Evolutionary conservation across 2,888 invertebrate genomes (phyloP), one percentile per base, ranked within the genome.

Genomic region (Sarcophaga carnaria): DNA sequence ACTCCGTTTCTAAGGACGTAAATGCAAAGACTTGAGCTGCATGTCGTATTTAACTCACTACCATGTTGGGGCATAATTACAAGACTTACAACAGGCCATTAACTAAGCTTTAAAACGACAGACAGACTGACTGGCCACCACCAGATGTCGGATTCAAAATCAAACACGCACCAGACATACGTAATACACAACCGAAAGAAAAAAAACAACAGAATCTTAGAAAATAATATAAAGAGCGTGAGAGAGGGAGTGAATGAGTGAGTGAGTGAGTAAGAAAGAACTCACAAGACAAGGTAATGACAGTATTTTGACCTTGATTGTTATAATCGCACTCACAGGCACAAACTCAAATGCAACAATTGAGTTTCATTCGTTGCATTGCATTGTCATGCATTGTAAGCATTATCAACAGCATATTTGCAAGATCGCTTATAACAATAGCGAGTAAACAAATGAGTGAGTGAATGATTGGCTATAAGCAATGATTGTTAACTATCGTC

Each of bases 281-380:
- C 70, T 59, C 64, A 75, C 47, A 83, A 70, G 37, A 77, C 80
- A 74, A 67, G 80, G 80, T 86, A 86, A 80, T 86, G 80, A 81
- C 83, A 83, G 77, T 83, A 81, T 83, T 70, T 78, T 81, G 83
- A 83, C 86, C 86, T 86, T 86, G 86, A 86, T 83, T 86, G 70
- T 80, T 83, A 64, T 80, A 74, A 77, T 83, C 54, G 8, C 54
- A 54, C 17, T 14, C 12, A 54, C 4, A 54, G 10, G 5, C 54
- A 54, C 2, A 37, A 2, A 2, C 2, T 37, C 37, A 37, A 37
- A 17, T 54, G 54, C 54, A 54, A 54, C 54, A 54, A 54, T 17
- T 54, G 4, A 14, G 17, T 54, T 14, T 4, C 12, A 14, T 54
- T 54, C 54, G 12, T 54, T 37, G 37, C 37, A 37, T 37, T 37